phyloP scores from a whole-genome alignment of 2,888 invertebrate species.

The Allygus modestus region DNA sequence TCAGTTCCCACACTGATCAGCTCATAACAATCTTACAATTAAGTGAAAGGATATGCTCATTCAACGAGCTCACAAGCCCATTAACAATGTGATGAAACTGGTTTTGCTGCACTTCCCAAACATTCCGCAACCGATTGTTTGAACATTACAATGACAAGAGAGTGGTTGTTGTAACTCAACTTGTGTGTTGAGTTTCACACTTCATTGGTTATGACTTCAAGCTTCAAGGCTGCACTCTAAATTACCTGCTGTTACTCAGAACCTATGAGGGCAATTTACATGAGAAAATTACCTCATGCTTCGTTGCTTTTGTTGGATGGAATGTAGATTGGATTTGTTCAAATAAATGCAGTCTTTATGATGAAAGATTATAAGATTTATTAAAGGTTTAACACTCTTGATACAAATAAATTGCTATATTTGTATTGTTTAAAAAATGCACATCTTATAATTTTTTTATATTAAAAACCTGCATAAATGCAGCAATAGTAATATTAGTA shows the following conservation, averaged over 20 bases:
- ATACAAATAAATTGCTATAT: too few species aligned
- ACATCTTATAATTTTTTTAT: too few species aligned
- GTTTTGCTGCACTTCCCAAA: constrained; percentile 6
- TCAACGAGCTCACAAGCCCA: background rate
- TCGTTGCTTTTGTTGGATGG: background rate
- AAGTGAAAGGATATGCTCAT: constrained; percentile 7
- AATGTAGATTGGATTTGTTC: background rate
- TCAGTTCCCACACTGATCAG: background rate
- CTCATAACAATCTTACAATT: background rate
- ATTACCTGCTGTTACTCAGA: background rate
- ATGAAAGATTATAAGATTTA: too few species aligned
- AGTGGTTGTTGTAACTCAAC: background rate
- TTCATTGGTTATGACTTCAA: constrained; percentile 5
- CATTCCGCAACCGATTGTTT: constrained; percentile 35
- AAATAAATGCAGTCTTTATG: too few species aligned
- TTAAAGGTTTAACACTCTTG: too few species aligned
- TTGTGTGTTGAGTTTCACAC: background rate
- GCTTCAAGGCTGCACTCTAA: constrained; percentile 3
- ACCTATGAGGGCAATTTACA: background rate
- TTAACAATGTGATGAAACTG: constrained; percentile 13
- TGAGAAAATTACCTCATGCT: background rate
- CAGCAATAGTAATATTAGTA: too few species aligned
- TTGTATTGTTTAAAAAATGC: too few species aligned
- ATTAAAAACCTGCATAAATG: too few species aligned
- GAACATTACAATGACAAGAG: background rate